A percentile compares a stretch with the other conserved stretches of the same genome.
These are phyloP conservation scores for Salvator merianae DNA, from an alignment of 2,113 vertebrate species.

Conservation along the genomic window DNA sequence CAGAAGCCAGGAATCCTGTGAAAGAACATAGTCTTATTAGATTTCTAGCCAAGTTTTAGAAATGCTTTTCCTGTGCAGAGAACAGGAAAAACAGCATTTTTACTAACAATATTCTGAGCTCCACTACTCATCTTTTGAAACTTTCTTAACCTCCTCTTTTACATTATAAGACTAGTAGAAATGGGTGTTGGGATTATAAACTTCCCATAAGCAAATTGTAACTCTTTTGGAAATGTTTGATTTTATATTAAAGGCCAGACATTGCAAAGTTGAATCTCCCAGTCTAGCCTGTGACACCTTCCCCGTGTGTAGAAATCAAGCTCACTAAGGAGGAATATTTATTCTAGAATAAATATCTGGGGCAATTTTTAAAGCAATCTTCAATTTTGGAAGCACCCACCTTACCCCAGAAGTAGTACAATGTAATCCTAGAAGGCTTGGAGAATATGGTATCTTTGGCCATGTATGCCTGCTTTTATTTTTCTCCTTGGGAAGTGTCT, in stretches of 20 bases:
- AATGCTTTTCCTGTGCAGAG: conserved; percentile 8
- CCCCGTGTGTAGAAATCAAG: background rate
- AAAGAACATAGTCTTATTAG: conserved; percentile 34
- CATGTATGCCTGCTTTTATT: background rate
- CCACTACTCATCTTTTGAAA: background rate
- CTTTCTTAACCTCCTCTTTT: conserved; percentile 1
- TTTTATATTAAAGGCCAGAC: background rate
- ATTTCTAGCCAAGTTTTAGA: conserved; percentile 35
- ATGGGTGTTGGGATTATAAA: background rate
- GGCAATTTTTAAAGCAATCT: background rate
- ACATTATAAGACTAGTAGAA: background rate
- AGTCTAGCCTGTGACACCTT: background rate
- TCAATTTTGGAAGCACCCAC: too few relatives aligned
- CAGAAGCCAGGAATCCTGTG: conserved; percentile 18
- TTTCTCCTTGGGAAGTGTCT: background rate
- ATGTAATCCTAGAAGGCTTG: background rate
- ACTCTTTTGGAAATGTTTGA: background rate
- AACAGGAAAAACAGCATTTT: conserved; percentile 10
- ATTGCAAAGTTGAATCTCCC: background rate
- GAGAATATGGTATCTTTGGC: background rate
- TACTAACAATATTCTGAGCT: background rate
- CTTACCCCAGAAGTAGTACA: background rate
- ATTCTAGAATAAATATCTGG: background rate
- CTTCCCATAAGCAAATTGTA: background rate
- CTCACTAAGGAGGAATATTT: background rate